A percentile compares a stretch with the other conserved stretches of the same genome.
Evolutionary conservation across 2,113 vertebrate genomes (phyloP).

Genomic region (Salminus brasiliensis): DNA sequence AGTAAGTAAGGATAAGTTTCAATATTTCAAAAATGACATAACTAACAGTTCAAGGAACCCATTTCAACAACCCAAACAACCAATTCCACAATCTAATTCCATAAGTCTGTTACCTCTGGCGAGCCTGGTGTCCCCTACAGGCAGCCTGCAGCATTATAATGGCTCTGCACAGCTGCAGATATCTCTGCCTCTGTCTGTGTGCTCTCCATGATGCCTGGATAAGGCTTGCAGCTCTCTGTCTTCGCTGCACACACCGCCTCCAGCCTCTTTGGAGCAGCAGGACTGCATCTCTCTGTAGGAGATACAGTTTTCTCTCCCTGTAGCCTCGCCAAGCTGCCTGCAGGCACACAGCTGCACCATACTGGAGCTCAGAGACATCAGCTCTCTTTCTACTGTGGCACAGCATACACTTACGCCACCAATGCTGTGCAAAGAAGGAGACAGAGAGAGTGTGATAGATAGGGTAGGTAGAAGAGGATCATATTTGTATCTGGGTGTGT

Average conservation of each 20-base stretch:
- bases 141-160: slow-evolving; percentile 80
- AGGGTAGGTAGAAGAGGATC: background rate
- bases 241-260: slow-evolving; percentile 68
- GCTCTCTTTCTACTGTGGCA: slow-evolving; percentile 53
- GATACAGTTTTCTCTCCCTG: slow-evolving; percentile 74
- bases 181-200: slow-evolving; percentile 70
- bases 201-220: slow-evolving; percentile 89
- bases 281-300: slow-evolving; percentile 79
- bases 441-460: background rate
- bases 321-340: slow-evolving; percentile 88
- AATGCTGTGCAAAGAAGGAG: slow-evolving; percentile 72
- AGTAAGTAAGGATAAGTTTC: background rate
- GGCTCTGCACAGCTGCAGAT: slow-evolving; percentile 64
- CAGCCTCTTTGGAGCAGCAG: slow-evolving; percentile 85
- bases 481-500: background rate
- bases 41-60: background rate
- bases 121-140: slow-evolving; percentile 80
- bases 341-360: slow-evolving; percentile 79
- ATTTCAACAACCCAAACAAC: background rate
- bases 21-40: background rate
- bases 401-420: slow-evolving; percentile 80
- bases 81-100: background rate
- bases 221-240: slow-evolving; percentile 75
- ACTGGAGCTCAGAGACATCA: slow-evolving; percentile 60
- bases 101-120: slow-evolving; percentile 78